Evolutionary conservation across 1,140 invertebrate species (phyloP).

Genomic region (Drosophila trapezifrons): DNA sequence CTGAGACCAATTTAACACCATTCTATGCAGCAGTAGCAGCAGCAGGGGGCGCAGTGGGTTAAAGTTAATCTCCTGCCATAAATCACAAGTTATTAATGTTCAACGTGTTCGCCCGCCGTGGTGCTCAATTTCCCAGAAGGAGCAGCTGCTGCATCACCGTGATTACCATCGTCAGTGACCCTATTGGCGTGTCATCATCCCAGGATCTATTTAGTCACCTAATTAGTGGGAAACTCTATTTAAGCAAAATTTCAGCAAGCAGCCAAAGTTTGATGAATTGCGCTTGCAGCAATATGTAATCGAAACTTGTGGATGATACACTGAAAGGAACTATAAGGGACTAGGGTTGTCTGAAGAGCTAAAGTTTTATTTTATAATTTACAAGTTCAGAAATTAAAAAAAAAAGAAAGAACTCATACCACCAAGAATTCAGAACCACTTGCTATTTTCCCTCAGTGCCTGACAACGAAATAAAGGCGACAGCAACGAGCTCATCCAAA

Average conservation of each 20-base stretch:
- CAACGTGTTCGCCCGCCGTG: conserved; percentile 55
- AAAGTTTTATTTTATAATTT: no score
- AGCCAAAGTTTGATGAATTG: conserved; percentile 22
- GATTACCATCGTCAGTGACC: conserved; percentile 22
- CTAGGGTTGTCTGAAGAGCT: no score
- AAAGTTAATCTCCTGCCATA: conserved; percentile 56
- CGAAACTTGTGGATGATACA: conserved; percentile 13
- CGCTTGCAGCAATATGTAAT: conserved; percentile 5
- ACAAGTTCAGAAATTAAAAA: neutral
- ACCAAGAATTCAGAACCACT: neutral
- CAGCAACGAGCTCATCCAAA: neutral
- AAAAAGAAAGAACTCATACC: neutral
- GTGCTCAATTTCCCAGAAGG: conserved; percentile 51
- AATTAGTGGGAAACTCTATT: conserved; percentile 64
- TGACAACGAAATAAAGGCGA: neutral
- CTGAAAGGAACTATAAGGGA: neutral
- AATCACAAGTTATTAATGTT: conserved; percentile 77
- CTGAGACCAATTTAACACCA: conserved; percentile 63
- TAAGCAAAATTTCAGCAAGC: conserved; percentile 1
- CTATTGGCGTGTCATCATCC: conserved; percentile 44
- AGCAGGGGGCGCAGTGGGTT: conserved; percentile 15
- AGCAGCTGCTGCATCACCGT: conserved; percentile 43
- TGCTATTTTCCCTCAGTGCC: neutral
- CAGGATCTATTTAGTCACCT: conserved; percentile 41
- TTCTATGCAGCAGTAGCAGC: conserved; percentile 23